These are phyloP conservation scores for Andrena fulva DNA, from an alignment of 2,888 invertebrate species.

Conservation along the genomic window DNA sequence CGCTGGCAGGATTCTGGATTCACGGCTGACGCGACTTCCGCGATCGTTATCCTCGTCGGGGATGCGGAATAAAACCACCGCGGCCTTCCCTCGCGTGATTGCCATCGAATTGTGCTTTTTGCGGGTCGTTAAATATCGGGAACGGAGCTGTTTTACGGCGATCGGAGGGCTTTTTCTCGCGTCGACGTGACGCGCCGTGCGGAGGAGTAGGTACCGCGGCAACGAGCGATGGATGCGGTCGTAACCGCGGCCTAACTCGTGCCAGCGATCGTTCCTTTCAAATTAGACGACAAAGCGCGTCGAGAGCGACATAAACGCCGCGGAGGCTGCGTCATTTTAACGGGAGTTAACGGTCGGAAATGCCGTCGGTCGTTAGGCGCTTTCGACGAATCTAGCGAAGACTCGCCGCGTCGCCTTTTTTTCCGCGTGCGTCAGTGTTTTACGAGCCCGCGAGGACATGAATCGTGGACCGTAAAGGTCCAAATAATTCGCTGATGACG, in stretches of 20 bases:
- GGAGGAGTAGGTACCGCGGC: not conserved
- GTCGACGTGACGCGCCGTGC: not conserved
- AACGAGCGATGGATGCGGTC: slow-evolving; percentile 2
- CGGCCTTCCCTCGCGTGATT: slow-evolving; percentile 24
- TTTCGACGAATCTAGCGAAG: slow-evolving; percentile 59
- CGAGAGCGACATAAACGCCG: slow-evolving; percentile 40
- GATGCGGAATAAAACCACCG: slow-evolving; percentile 35
- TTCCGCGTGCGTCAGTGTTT: slow-evolving; percentile 8
- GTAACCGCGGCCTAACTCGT: slow-evolving; percentile 30
- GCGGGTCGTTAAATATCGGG: slow-evolving; percentile 30
- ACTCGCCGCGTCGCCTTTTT: not conserved
- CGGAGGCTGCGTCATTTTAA: slow-evolving; percentile 55
- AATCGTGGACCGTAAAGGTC: slow-evolving; percentile 47
- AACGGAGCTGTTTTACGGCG: not conserved
- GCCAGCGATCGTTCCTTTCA: slow-evolving; percentile 24
- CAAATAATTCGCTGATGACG: no score
- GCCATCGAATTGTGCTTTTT: slow-evolving; percentile 24
- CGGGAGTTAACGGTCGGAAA: slow-evolving; percentile 66
- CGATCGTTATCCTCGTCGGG: slow-evolving; percentile 60
- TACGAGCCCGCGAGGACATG: slow-evolving; percentile 45
- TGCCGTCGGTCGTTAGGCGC: slow-evolving; percentile 63
- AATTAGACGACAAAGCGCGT: slow-evolving; percentile 60
- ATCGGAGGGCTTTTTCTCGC: slow-evolving; percentile 1
- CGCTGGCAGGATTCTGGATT: slow-evolving; percentile 27
- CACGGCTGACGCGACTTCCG: slow-evolving; percentile 50